These are phyloP conservation scores for Blastobasis adustella DNA, from an alignment of 2,888 invertebrate genomes.

Conservation along the genomic window DNA sequence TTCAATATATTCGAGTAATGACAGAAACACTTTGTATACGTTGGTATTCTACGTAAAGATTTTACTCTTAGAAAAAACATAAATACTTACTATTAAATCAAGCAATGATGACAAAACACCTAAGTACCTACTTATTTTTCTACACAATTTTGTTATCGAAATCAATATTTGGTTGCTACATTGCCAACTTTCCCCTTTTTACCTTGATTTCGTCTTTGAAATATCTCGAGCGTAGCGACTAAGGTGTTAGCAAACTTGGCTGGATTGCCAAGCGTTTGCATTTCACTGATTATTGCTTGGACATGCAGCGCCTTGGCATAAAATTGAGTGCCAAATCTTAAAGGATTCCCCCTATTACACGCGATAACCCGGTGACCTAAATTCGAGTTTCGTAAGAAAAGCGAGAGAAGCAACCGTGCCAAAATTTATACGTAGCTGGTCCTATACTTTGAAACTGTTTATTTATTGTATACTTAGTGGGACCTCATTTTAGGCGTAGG, in stretches of 20 bases:
- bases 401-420: too few relatives aligned
- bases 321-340: slow-evolving; percentile 4
- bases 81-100: too few relatives aligned
- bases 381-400: neutral
- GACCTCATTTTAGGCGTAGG: neutral
- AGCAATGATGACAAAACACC: too few relatives aligned
- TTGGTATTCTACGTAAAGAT: too few relatives aligned
- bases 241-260: slow-evolving; percentile 2
- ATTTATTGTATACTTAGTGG: slow-evolving; percentile 1
- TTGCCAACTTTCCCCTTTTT: neutral
- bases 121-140: too few relatives aligned
- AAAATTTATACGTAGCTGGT: too few relatives aligned
- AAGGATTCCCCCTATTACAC: slow-evolving; percentile 1
- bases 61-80: too few relatives aligned
- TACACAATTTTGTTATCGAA: too few relatives aligned
- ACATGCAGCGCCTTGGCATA: slow-evolving; percentile 11
- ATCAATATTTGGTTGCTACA: neutral
- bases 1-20: too few relatives aligned
- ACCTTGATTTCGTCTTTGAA: neutral
- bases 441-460: neutral
- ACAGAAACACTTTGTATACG: too few relatives aligned
- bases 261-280: slow-evolving; percentile 10
- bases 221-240: neutral
- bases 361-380: neutral
- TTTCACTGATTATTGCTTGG: slow-evolving; percentile 15